A percentile compares a stretch with the other conserved stretches of the same genome.
These are phyloP conservation scores for Pyrgus malvae DNA, from an alignment of 2,888 invertebrate species.

Conservation along the genomic window DNA sequence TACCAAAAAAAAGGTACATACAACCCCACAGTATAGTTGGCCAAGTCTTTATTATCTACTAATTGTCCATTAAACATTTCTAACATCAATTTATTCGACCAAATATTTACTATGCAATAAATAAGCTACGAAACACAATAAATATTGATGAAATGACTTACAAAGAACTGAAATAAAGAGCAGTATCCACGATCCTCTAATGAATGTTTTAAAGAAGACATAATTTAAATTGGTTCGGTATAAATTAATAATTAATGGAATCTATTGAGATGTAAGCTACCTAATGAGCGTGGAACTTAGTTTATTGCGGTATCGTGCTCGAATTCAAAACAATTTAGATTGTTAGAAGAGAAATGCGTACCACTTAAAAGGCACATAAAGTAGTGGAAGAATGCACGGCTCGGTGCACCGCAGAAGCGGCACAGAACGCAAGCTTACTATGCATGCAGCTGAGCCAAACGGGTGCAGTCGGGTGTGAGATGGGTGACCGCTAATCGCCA, in stretches of 20 bases:
- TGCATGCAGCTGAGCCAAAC: no score
- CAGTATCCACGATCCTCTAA: slow-evolving; percentile 10
- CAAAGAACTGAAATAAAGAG: slow-evolving; percentile 1
- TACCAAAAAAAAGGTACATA: no score
- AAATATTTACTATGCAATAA: slow-evolving; percentile 18
- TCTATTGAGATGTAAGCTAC: slow-evolving; percentile 29
- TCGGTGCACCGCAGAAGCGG: no score
- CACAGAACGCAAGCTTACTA: no score
- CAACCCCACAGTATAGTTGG: no score
- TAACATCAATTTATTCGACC: not conserved
- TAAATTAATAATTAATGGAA: slow-evolving; percentile 31
- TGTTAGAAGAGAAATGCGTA: not conserved
- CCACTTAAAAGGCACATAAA: no score
- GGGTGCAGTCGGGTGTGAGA: no score
- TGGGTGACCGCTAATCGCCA: no score
- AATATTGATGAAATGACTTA: slow-evolving; percentile 7
- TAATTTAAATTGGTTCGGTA: slow-evolving; percentile 24
- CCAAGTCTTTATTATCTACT: no score
- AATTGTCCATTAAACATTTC: not conserved
- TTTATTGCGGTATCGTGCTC: slow-evolving; percentile 13
- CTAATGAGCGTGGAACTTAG: slow-evolving; percentile 12
- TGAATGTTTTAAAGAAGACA: slow-evolving; percentile 14
- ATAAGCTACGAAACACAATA: slow-evolving; percentile 3
- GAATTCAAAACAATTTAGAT: slow-evolving; percentile 2
- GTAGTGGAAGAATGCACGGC: not conserved